Evolutionary conservation across 2,113 vertebrate genomes (phyloP), one percentile per base, ranked within the genome.

Genomic region (Eclectus roratus): DNA sequence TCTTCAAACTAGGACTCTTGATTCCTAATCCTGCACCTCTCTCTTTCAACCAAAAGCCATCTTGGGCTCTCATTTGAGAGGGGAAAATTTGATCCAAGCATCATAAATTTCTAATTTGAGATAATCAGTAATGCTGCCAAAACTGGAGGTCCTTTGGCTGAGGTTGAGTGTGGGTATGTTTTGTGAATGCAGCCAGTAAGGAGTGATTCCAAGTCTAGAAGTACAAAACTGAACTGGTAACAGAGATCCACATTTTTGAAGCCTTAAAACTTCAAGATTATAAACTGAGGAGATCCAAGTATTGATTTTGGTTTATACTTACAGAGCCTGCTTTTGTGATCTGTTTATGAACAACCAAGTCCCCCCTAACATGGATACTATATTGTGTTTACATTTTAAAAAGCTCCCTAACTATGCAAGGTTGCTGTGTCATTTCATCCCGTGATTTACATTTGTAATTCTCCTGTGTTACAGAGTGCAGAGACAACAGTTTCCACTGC

Each of bases 381-480:
- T 15, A 68, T 58, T 52, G n/a, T 43, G 28, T 74, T 94, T 49
- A 10, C 21, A 25, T 80, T 94, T 91, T 73, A 5, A 41, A 74
- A 80, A 88, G 33, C 28, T 71, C 19, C 74, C 33, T 33, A 81
- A 39, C 11, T 37, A 8, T 35, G n/a, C 68, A 46, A 65, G n/a
- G 28, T 43, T 80, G 27, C 90, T 66, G 64, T 65, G 44, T 27
- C 29, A 18, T 49, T 64, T 7, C 13, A 78, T 80, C 21, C 43
- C n/a, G 21, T 60, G 41, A 46, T 80, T 60, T 56, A 83, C 39
- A 23, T 72, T 44, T 74, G 37, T 53, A 58, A 79, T 94, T 85
- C 52, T 92, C 60, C 50, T 91, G 52, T 95, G 19, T 83, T 77
- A 89, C 96, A 99, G 99, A 23, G 4, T 99, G 99, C 93, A 97